Conservation (phyloP, 2,888 invertebrate genomes). For the Sycophila texana region DNA sequence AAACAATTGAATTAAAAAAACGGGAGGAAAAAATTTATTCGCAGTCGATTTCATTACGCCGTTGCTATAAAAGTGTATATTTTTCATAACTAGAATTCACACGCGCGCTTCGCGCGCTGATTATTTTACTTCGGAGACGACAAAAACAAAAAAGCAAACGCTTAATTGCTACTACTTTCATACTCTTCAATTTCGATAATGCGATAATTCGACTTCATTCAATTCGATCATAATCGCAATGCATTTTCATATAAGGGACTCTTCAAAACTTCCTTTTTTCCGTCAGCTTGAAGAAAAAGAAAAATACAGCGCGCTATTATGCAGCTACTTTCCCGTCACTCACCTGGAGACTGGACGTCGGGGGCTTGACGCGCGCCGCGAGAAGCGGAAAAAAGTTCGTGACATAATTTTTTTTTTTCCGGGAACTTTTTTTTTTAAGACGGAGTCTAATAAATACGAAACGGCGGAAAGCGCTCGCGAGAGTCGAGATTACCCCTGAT, state of each 20-base stretch:
- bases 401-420: slow-evolving; percentile 4
- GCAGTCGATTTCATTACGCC: neutral
- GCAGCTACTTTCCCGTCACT: neutral
- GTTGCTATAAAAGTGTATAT: neutral
- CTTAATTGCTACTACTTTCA: too few relatives aligned
- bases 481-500: neutral
- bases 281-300: neutral
- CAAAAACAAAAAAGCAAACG: too few relatives aligned
- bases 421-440: neutral
- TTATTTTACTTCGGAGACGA: too few relatives aligned
- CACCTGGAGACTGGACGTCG: neutral
- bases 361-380: neutral
- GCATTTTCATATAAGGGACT: too few relatives aligned
- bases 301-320: neutral
- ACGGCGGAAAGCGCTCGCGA: neutral
- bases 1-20: too few relatives aligned
- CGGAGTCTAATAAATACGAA: neutral
- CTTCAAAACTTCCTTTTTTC: neutral
- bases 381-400: neutral
- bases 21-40: too few relatives aligned
- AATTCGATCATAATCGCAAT: too few relatives aligned
- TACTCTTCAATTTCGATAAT: too few relatives aligned
- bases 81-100: too few relatives aligned
- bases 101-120: too few relatives aligned
- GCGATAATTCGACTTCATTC: too few relatives aligned